These are phyloP conservation scores for Euborellia annulipes DNA, from an alignment of 1,140 invertebrate genomes.

Conservation along the genomic window DNA sequence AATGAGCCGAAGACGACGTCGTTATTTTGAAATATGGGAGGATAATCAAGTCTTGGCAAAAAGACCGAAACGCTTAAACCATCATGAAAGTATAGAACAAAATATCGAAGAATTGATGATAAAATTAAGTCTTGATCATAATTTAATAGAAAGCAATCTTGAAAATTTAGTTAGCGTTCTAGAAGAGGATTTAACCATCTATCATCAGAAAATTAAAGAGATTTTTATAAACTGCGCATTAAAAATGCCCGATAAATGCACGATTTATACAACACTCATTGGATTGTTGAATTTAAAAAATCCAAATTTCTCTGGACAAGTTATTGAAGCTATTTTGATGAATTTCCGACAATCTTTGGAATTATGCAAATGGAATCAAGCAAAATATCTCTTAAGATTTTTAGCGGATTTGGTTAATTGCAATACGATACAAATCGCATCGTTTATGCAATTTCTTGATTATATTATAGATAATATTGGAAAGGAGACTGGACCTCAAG, in stretches of 20 bases:
- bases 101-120: too few relatives aligned
- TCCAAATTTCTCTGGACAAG: conserved; percentile 47
- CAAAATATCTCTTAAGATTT: conserved; percentile 34
- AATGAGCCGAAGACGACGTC: too few relatives aligned
- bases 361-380: conserved; percentile 35
- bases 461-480: conserved; percentile 39
- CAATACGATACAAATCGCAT: conserved; percentile 39
- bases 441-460: conserved; percentile 41
- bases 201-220: conserved; percentile 37
- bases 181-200: conserved; percentile 39
- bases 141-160: conserved; percentile 25
- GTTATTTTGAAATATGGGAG: too few relatives aligned
- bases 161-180: conserved; percentile 40
- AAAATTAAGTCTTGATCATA: too few relatives aligned
- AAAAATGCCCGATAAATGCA: conserved; percentile 41
- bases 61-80: too few relatives aligned
- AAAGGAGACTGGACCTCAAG: conserved; percentile 40
- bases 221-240: conserved; percentile 40
- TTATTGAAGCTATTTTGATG: conserved; percentile 36
- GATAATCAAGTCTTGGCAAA: too few relatives aligned
- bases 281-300: conserved; percentile 46
- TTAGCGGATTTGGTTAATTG: conserved; percentile 46
- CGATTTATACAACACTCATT: conserved; percentile 45
- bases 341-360: conserved; percentile 37
- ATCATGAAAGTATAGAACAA: too few relatives aligned